Percentiles rank a stretch among this genome's conserved stretches.
phyloP scores from a whole-genome alignment of 2,888 invertebrate species.

The Lasioglossum marginatum region DNA sequence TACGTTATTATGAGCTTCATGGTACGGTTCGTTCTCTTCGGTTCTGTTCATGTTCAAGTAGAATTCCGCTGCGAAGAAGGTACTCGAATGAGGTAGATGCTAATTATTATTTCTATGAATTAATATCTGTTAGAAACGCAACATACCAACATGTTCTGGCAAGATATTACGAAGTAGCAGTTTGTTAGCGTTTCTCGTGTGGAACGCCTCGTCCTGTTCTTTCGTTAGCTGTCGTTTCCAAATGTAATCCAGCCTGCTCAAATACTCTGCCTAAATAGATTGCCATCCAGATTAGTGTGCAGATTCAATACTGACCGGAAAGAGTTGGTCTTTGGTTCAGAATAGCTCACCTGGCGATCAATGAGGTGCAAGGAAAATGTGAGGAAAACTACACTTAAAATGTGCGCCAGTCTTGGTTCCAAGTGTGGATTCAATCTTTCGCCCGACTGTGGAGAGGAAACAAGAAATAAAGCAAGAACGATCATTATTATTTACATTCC shows the following conservation, averaged over 20 bases:
- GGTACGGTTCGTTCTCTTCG: conserved; percentile 91
- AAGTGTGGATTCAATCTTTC: conserved; percentile 90
- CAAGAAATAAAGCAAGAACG: not conserved
- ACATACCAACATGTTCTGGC: conserved; percentile 94
- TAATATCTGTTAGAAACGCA: not conserved
- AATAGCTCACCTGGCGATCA: conserved; percentile 89
- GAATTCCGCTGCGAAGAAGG: conserved; percentile 88
- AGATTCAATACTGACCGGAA: not conserved
- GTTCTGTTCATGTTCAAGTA: conserved; percentile 90
- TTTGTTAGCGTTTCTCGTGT: conserved; percentile 94
- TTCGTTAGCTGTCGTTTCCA: conserved; percentile 92
- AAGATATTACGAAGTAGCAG: conserved; percentile 96
- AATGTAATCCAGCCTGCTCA: conserved; percentile 93
- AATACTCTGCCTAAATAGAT: conserved; percentile 89
- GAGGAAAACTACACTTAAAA: conserved; percentile 90
- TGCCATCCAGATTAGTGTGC: conserved; percentile 9
- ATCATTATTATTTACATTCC: not conserved
- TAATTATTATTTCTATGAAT: not conserved
- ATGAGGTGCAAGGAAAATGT: conserved; percentile 92
- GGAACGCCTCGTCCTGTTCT: conserved; percentile 94
- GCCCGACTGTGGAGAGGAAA: conserved; percentile 85
- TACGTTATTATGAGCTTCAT: conserved; percentile 94
- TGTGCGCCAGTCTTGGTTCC: conserved; percentile 89
- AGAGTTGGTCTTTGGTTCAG: not conserved
- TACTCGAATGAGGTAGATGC: not conserved